Evolutionary conservation across 2,888 invertebrate genomes (phyloP).

Genomic region (Eucriotettix oculatus): DNA sequence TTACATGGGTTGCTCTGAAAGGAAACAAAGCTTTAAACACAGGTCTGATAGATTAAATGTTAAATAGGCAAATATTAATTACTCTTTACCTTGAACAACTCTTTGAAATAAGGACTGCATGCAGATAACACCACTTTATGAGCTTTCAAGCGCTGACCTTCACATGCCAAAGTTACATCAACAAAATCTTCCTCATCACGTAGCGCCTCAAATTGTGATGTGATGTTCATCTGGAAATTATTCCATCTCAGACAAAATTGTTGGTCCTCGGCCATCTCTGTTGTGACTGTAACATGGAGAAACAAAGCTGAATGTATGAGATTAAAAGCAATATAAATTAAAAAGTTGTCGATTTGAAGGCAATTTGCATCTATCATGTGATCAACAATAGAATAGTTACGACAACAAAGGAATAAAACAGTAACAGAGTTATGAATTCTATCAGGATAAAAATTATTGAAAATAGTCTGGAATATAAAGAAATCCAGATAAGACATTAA

Average conservation of each 20-base stretch:
- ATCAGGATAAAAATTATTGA: no score
- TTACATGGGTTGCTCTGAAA: conserved; percentile 64
- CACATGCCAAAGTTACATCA: conserved; percentile 75
- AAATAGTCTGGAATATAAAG: no score
- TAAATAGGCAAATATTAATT: neutral
- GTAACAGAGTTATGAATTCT: no score
- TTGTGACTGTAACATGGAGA: no score
- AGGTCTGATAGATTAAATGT: neutral
- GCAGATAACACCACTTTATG: conserved; percentile 75
- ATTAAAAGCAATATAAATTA: no score
- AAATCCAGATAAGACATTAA: no score
- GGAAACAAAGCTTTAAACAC: neutral
- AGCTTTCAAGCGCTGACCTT: conserved; percentile 66
- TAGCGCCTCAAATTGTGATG: conserved; percentile 69
- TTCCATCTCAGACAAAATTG: conserved; percentile 83
- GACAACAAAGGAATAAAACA: no score
- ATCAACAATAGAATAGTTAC: no score
- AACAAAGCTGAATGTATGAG: no score
- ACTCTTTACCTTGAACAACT: conserved; percentile 54
- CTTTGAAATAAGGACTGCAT: conserved; percentile 78
- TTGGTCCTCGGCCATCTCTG: conserved; percentile 45
- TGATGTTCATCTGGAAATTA: conserved; percentile 76
- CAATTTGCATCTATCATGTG: no score
- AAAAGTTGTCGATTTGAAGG: no score
- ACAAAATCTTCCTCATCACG: conserved; percentile 76